Conservation (phyloP, 35 echinoderm and acorn worm genomes). For the Amphiura filiformis region DNA sequence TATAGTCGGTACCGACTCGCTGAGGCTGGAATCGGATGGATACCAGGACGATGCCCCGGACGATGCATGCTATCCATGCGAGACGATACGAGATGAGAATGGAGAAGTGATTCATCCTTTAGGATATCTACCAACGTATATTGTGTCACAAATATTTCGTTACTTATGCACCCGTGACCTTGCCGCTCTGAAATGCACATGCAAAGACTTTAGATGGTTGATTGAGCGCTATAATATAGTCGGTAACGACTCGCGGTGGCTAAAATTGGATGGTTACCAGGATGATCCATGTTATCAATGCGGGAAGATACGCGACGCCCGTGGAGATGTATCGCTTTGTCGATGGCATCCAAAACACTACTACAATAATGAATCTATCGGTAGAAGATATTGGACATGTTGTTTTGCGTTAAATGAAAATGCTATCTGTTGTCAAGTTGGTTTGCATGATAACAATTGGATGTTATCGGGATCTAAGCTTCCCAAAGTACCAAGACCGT, state of each 20-base stretch:
- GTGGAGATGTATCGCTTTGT: conserved; percentile 89
- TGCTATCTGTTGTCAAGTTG: conserved; percentile 52
- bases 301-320: conserved; percentile 82
- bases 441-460: conserved; percentile 94
- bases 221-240: conserved; percentile 74
- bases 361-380: conserved; percentile 74
- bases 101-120: conserved; percentile 25
- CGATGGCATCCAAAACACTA: conserved; percentile 87
- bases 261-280: conserved; percentile 31
- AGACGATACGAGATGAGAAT: conserved; percentile 75
- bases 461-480: conserved; percentile 45
- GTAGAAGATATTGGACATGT: conserved; percentile 83
- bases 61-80: conserved; percentile 95
- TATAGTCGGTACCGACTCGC: conserved; percentile 63
- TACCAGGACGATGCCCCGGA: no score
- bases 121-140: conserved; percentile 42
- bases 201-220: conserved; percentile 86
- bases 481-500: conserved; percentile 55
- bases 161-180: conserved; percentile 75
- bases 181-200: conserved; percentile 75
- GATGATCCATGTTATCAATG: conserved; percentile 95
- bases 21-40: conserved; percentile 37
- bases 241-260: conserved; percentile 70
- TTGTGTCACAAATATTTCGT: conserved; percentile 61
- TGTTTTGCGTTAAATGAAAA: conserved; percentile 52